Base-by-base conservation (phyloP, 2,797 vertebrate genomes). In the Zalophus californianus region DNA sequence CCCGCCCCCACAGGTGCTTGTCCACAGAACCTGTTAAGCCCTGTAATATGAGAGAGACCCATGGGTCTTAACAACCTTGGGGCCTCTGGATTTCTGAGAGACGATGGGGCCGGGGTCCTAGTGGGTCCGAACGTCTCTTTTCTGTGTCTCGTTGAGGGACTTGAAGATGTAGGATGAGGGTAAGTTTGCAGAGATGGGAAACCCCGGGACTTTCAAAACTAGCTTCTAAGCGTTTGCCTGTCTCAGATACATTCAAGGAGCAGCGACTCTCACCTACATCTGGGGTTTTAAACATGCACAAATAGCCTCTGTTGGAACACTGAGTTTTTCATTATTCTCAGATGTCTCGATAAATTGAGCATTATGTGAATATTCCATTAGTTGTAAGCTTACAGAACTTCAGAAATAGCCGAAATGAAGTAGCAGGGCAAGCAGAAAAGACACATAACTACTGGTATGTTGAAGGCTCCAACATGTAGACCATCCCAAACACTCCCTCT, bases 101-200 rank as follows among this genome's bases (percentile, higher is more conserved):
- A 44, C 70, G 54, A 8, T 35, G 3, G 10, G 90, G 32, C 52
- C 0, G 0, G 23, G 56, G 48, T 52, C 38, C 58, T n/a, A 4
- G 27, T 35, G 11, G 2, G 7, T 29, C 21, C 1, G 4, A 3
- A 1, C 0, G 0, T 48, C 25, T 27, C 27, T 21, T 16, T 20
- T 32, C 29, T 29, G 64, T 50, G n/a, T 58, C n/a, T 50, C 14
- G 9, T 11, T 25, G 72, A 72, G 54, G 66, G 64, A 23, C 44
- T 13, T 54, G 21, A 52, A 8, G 66, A 54, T 4, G 0, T 4
- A 5, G 44, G 12, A 3, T 58, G 12, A 32, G 80, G 68, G 54
- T 35, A 54, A 1, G 1, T 48, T 56, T 60, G n/a, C 44, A 25
- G 38, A 83, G 68, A 16, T 27, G 52, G 41, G 29, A 64, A 54